These are phyloP conservation scores for Myotis davidii DNA, from an alignment of 2,113 vertebrate species.

Conservation along the genomic window DNA sequence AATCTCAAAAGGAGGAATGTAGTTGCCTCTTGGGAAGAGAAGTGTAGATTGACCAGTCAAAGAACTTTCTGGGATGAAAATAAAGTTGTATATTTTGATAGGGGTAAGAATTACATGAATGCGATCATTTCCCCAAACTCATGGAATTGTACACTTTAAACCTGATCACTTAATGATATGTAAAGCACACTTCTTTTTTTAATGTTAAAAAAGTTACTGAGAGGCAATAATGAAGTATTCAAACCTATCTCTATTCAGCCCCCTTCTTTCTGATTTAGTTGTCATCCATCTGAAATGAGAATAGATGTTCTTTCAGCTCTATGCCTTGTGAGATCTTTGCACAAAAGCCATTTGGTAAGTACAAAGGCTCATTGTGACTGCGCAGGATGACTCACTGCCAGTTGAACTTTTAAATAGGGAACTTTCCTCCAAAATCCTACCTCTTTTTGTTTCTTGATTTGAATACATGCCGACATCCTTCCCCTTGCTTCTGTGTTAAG, in stretches of 20 bases:
- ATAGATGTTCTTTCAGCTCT: constrained; percentile 62
- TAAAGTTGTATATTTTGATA: background rate
- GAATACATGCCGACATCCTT: constrained; percentile 60
- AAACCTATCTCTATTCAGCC: constrained; percentile 43
- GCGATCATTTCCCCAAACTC: constrained; percentile 7
- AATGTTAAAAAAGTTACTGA: constrained; percentile 32
- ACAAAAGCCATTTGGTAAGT: constrained; percentile 68
- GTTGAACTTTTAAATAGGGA: constrained; percentile 75
- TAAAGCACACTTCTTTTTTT: background rate
- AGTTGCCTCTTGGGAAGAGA: background rate
- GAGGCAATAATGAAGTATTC: constrained; percentile 66
- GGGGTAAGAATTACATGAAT: background rate
- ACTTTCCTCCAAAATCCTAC: constrained; percentile 63
- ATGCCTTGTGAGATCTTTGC: constrained; percentile 62
- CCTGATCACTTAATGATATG: constrained; percentile 34
- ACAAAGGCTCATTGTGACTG: constrained; percentile 72
- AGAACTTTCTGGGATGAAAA: background rate
- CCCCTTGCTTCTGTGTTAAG: constrained; percentile 49
- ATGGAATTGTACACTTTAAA: constrained; percentile 33
- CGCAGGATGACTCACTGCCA: constrained; percentile 71
- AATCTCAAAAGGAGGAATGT: background rate
- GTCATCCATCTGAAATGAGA: constrained; percentile 54
- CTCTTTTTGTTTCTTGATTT: constrained; percentile 73
- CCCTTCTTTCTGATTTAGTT: constrained; percentile 67
- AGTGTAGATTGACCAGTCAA: background rate